phyloP scores from a whole-genome alignment of 2,888 invertebrate species.

The Ceraclea dissimilis region DNA sequence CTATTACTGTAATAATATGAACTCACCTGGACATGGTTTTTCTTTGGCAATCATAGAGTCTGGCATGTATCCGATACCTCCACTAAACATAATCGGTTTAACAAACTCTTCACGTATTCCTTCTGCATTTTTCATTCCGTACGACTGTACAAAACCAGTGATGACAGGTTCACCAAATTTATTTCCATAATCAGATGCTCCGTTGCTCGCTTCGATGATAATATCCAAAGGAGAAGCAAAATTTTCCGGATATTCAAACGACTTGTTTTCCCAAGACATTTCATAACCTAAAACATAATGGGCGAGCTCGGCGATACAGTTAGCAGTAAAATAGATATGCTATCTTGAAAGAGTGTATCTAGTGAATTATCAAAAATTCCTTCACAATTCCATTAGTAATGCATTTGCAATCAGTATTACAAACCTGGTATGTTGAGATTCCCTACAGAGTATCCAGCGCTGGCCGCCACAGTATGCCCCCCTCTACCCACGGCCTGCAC shows the following conservation, averaged over 20 bases:
- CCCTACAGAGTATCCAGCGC: slow-evolving; percentile 95
- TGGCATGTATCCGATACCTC: slow-evolving; percentile 88
- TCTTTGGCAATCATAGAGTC: slow-evolving; percentile 72
- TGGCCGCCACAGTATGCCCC: slow-evolving; percentile 89
- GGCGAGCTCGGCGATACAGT: no score
- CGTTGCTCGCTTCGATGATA: slow-evolving; percentile 92
- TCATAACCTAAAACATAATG: slow-evolving; percentile 59
- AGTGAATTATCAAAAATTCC: no score
- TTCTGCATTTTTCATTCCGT: slow-evolving; percentile 63
- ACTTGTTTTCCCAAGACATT: slow-evolving; percentile 78
- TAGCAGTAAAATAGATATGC: slow-evolving; percentile 72
- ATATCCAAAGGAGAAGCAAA: slow-evolving; percentile 87
- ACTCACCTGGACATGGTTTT: slow-evolving; percentile 60
- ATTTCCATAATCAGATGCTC: slow-evolving; percentile 98
- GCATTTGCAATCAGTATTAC: no score
- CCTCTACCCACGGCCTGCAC: slow-evolving; percentile 93
- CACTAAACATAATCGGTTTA: slow-evolving; percentile 99
- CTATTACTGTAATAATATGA: not conserved
- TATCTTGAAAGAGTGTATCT: no score
- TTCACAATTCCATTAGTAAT: no score
- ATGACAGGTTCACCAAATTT: slow-evolving; percentile 98
- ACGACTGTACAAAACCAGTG: slow-evolving; percentile 84
- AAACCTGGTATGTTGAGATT: slow-evolving; percentile 84
- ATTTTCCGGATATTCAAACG: slow-evolving; percentile 72
- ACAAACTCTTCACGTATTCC: slow-evolving; percentile 82